Base-by-base conservation (phyloP, 1,140 invertebrate genomes). In the Gonatopus flavifemur region DNA sequence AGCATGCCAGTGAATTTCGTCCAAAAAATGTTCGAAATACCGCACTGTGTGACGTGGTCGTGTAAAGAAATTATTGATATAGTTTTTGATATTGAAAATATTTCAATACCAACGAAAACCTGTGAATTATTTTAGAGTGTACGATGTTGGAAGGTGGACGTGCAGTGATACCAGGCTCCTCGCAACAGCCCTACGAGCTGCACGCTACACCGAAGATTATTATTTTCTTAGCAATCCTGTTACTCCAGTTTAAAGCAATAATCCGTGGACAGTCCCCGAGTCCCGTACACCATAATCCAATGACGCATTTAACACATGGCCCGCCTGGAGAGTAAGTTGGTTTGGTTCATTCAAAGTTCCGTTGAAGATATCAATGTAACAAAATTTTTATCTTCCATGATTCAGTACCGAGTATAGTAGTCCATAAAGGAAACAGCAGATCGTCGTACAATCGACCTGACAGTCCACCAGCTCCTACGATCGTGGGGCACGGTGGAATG, bases 361-460 rank as follows among this genome's bases (percentile, higher is more conserved):
- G 1, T 12, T 20, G 33, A 35, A 33, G 37, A 21, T 40, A 44
- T 39, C 36, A 32, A 28, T 20, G 12, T 13, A 39, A 31, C 30
- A 36, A 20, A 13, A 8, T 45, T 36, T 12, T 21, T 52, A 28
- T 24, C 35, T 62, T 52, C 12, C 25, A 48, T 70, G 53, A 72
- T 76, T 3, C 61, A 79, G 76, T 76, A 68, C 70, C 74, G 48
- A 77, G 69, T 55, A 76, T 78, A 72, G 74, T 77, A 57, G 76
- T 77, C 53, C 72, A 72, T 69, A 76, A 74, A 58, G 66, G 66
- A 54, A 62, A 49, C 59, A 71, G 70, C n/a, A n/a, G n/a, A n/a
- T n/a, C n/a, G 62, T 71, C 70, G 51, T 59, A 67, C 19, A 70
- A 66, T 43, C 66, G 73, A 61, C 68, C 70, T 62, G 69, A 70